Percentiles rank a stretch among this genome's conserved stretches.
Evolutionary conservation across 2,888 invertebrate genomes (phyloP).

Genomic region (Torymus tubicola): DNA sequence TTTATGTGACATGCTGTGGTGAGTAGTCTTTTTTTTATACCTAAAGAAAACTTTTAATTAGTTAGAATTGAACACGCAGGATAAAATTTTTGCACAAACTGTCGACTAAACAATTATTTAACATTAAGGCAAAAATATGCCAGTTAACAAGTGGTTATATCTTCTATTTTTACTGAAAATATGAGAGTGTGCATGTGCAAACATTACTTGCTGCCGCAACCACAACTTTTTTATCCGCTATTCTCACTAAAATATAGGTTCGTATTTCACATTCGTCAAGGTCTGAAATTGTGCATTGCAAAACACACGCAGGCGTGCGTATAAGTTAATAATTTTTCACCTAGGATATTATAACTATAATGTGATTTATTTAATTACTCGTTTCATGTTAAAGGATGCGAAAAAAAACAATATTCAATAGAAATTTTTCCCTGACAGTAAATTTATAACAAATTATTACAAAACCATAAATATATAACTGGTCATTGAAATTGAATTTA

Average conservation of each 20-base stretch:
- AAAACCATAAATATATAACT: background rate
- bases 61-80: no score
- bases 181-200: constrained; percentile 30
- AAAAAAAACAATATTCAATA: constrained; percentile 4
- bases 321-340: constrained; percentile 51
- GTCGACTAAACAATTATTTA: constrained; percentile 5
- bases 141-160: constrained; percentile 28
- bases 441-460: background rate
- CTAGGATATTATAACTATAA: constrained; percentile 23
- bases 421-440: background rate
- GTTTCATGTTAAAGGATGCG: background rate
- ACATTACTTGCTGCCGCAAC: constrained; percentile 47
- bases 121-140: constrained; percentile 9
- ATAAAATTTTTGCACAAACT: no score
- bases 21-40: background rate
- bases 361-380: constrained; percentile 47
- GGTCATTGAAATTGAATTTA: no score
- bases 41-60: no score
- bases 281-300: constrained; percentile 53
- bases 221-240: constrained; percentile 50
- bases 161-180: constrained; percentile 47
- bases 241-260: constrained; percentile 55
- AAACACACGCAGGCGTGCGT: constrained; percentile 28
- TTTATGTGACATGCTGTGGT: background rate
- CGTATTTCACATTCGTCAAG: constrained; percentile 54